These are phyloP conservation scores for Chionoecetes opilio DNA, from an alignment of 1,140 invertebrate genomes.

Conservation along the genomic window DNA sequence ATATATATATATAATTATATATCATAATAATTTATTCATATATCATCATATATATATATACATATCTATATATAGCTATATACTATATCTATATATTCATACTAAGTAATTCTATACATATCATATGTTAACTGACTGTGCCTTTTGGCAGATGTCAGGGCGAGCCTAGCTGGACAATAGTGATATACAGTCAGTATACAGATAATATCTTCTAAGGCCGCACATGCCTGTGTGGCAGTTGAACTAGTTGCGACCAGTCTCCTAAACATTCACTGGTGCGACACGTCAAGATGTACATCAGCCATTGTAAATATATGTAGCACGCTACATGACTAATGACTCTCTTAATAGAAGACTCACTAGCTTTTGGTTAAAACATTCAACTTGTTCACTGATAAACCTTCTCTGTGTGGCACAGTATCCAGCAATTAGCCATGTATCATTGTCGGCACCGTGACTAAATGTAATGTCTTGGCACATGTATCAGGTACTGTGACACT, in stretches of 20 bases:
- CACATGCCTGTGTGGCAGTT: too few species aligned
- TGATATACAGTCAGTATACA: too few species aligned
- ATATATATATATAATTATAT: slow-evolving; percentile 65
- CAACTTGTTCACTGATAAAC: background rate
- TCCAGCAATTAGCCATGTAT: slow-evolving; percentile 19
- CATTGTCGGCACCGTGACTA: slow-evolving; percentile 16
- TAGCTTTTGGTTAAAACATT: background rate
- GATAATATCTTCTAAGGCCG: too few species aligned
- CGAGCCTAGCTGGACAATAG: too few species aligned
- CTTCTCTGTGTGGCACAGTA: slow-evolving; percentile 5
- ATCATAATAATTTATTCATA: too few species aligned
- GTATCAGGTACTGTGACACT: background rate
- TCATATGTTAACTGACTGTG: too few species aligned
- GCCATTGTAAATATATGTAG: slow-evolving; percentile 36
- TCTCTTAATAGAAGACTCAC: background rate
- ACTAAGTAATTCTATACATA: too few species aligned
- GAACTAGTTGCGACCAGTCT: too few species aligned
- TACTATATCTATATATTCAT: too few species aligned
- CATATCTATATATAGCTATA: slow-evolving; percentile 67
- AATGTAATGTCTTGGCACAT: slow-evolving; percentile 5
- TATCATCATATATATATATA: slow-evolving; percentile 68
- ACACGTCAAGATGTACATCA: too few species aligned
- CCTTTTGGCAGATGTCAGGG: too few species aligned
- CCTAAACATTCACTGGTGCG: too few species aligned
- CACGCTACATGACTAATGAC: background rate